Base-by-base conservation (phyloP, 2,888 invertebrate species). In the Mythimna lalbum region DNA sequence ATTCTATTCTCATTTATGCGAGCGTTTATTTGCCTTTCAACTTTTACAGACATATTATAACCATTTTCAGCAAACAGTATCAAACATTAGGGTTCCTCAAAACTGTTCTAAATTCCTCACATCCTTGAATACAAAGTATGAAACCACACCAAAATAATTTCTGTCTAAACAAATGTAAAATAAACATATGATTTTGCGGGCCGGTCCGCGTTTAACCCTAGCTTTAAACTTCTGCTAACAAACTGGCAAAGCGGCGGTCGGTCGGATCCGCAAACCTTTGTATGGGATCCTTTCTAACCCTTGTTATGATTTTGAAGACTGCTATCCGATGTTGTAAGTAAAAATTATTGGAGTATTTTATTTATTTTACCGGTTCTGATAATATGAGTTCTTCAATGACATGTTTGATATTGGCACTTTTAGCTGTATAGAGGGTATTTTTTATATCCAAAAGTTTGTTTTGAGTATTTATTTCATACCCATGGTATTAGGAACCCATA, bases 211-310 rank as follows among this genome's bases (percentile, higher is more conserved):
- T 88, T 89, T 90, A 90, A 90, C 91, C 84, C 78, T 83, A 77
- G 80, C 83, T 85, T 86, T 86, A 90, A 92, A 93, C 88, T 93
- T 92, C 86, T 85, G 80, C 76, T 83, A 89, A 90, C 91, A 89
- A 90, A 90, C 89, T 87, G 86, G 72, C 69, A 90, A 90, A 91
- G 90, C 80, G 83, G 90, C 87, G 90, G 75, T 75, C 88, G 82
- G 85, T 71, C 66, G 79, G 86, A 86, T 87, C 91, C 93, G 57
- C 92, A 85, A 92, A 89, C 90, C 90, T 92, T 93, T 93, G 80
- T 80, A 78, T 64, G 74, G 64, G 78, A 81, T 80, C 87, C 85
- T 88, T 87, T 87, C 79, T 87, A 86, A 87, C 76, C 83, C 88
- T 83, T 88, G 91, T 91, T 92, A 91, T 92, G 91, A 91, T 92